Conservation (phyloP, 2,113 vertebrate genomes). For the Donacobius atricapilla region DNA sequence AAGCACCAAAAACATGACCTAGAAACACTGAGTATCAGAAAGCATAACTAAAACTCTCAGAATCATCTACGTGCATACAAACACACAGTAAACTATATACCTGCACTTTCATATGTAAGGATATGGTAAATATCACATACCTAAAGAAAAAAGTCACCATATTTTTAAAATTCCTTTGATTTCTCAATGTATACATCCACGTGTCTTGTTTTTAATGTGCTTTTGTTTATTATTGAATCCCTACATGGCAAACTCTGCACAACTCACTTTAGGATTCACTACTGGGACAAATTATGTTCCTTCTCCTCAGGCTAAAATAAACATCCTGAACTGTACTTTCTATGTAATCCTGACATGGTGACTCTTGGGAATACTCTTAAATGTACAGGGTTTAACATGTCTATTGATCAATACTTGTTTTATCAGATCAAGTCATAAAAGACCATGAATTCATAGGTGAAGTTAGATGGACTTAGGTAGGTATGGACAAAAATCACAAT, state of each 20-base stretch:
- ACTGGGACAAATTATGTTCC: background rate
- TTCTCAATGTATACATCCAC: background rate
- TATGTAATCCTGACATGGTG: background rate
- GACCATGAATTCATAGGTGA: background rate
- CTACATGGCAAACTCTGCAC: background rate
- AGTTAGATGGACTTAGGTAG: background rate
- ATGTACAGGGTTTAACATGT: background rate
- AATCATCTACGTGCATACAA: background rate
- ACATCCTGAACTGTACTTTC: background rate
- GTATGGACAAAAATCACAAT: background rate
- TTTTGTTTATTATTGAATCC: background rate
- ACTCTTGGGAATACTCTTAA: background rate
- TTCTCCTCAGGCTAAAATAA: background rate
- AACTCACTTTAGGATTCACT: background rate
- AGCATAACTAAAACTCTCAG: background rate
- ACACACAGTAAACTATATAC: background rate
- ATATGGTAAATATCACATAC: background rate
- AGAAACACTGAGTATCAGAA: background rate
- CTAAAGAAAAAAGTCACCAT: background rate
- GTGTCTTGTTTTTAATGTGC: background rate
- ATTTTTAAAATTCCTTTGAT: background rate
- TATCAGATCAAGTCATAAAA: background rate
- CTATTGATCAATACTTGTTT: background rate
- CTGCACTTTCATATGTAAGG: background rate
- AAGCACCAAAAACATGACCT: background rate